Evolutionary conservation across 2,888 invertebrate genomes (phyloP).

Genomic region (Drosophila kokeensis): DNA sequence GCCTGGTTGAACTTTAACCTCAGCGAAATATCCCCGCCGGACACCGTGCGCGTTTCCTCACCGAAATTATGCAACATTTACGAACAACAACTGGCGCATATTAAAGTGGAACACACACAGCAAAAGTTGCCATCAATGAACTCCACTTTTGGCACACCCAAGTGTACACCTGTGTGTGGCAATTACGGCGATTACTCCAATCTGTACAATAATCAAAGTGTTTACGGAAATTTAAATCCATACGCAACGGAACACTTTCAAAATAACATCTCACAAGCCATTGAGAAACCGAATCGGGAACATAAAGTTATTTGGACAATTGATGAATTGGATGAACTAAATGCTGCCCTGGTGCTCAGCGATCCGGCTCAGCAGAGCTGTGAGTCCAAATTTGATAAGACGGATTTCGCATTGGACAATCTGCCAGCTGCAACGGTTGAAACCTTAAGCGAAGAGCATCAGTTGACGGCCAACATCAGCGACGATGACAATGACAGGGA

Average conservation of each 20-base stretch:
- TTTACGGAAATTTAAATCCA: conserved; percentile 60
- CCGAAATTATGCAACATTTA: conserved; percentile 75
- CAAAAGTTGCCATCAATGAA: conserved; percentile 84
- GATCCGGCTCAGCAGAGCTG: conserved; percentile 19
- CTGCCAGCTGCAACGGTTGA: conserved; percentile 20
- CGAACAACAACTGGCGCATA: conserved; percentile 37
- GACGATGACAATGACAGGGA: conserved; percentile 55
- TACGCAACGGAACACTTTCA: conserved; percentile 81
- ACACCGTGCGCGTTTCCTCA: conserved; percentile 41
- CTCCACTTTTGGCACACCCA: conserved; percentile 83
- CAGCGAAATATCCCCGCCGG: conserved; percentile 62
- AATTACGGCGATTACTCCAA: conserved; percentile 64
- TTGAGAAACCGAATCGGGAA: conserved; percentile 83
- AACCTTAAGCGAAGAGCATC: conserved; percentile 13
- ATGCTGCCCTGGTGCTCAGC: conserved; percentile 53
- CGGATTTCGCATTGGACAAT: conserved; percentile 36
- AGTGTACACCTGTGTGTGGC: conserved; percentile 72
- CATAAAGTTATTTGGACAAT: conserved; percentile 85
- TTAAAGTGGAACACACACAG: conserved; percentile 27
- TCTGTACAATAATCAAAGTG: conserved; percentile 42
- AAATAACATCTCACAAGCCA: conserved; percentile 70
- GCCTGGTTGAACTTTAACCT: conserved; percentile 84
- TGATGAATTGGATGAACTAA: conserved; percentile 80
- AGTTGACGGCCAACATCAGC: conserved; percentile 29
- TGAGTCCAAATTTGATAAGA: conserved; percentile 1